phyloP scores from a whole-genome alignment of 2,888 invertebrate genomes.

The Trichopoda pennipes region DNA sequence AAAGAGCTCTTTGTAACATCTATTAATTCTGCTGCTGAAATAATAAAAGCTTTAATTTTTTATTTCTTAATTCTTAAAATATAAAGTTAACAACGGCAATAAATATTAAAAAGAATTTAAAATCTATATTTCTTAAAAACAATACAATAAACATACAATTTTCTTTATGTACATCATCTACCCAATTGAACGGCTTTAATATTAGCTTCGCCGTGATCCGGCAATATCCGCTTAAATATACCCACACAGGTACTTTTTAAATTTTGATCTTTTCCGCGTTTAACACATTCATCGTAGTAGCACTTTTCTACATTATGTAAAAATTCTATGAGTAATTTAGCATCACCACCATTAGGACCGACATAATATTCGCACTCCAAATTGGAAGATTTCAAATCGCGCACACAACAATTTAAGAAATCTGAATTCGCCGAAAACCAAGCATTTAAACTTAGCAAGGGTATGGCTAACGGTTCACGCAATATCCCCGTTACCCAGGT shows the following conservation, averaged over 20 bases:
- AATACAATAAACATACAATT: neutral
- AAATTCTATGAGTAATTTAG: slow-evolving; percentile 85
- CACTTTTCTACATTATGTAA: slow-evolving; percentile 85
- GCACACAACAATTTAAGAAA: slow-evolving; percentile 87
- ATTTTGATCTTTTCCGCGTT: slow-evolving; percentile 81
- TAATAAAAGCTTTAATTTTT: too few species aligned
- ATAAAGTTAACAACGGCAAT: too few species aligned
- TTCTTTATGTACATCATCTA: slow-evolving; percentile 67
- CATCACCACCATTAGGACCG: slow-evolving; percentile 90
- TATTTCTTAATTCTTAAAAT: too few species aligned
- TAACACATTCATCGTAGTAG: slow-evolving; percentile 82
- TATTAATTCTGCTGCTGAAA: too few species aligned
- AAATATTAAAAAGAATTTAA: too few species aligned
- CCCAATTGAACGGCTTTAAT: slow-evolving; percentile 74
- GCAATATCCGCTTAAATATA: slow-evolving; percentile 78
- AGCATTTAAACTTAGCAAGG: slow-evolving; percentile 83
- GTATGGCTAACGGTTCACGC: slow-evolving; percentile 83
- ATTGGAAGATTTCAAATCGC: slow-evolving; percentile 82
- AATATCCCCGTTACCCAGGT: slow-evolving; percentile 91
- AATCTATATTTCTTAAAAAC: too few species aligned
- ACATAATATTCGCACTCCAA: slow-evolving; percentile 86
- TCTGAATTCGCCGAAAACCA: slow-evolving; percentile 88
- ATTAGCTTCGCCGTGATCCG: slow-evolving; percentile 78
- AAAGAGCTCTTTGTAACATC: too few species aligned
- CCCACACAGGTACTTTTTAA: slow-evolving; percentile 85